A percentile compares a stretch with the other conserved stretches of the same genome.
Conservation (phyloP, 2,797 vertebrate species). For the Distichodus sexfasciatus region DNA sequence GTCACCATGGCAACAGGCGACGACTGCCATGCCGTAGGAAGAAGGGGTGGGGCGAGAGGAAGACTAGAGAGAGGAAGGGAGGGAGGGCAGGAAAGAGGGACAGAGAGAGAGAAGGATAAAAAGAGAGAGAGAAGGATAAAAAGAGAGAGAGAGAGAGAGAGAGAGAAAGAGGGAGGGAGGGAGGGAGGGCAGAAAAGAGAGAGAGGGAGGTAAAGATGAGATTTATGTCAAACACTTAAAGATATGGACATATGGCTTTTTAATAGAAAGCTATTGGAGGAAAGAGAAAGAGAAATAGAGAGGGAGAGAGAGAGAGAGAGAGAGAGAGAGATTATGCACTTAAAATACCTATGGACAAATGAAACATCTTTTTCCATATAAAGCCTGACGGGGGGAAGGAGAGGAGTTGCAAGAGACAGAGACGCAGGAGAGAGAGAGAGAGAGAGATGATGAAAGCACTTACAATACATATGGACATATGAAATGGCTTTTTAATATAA, state of each 20-base stretch:
- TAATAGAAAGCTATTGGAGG: no score
- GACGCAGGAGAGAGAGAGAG: no score
- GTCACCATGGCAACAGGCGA: constrained; percentile 70
- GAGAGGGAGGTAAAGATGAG: no score
- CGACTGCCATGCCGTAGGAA: constrained; percentile 36
- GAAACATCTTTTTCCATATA: not conserved
- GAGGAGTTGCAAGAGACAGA: not conserved
- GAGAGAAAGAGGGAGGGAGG: not conserved
- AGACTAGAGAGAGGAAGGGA: not conserved
- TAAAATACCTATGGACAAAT: not conserved
- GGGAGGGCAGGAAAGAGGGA: no score
- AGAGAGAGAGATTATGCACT: not conserved
- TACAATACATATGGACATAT: no score
- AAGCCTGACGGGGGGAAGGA: not conserved
- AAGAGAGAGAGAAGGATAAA: not conserved
- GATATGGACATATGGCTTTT: no score
- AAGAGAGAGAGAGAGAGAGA: not conserved
- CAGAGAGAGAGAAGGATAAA: not conserved
- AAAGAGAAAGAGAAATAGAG: not conserved
- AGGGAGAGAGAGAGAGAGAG: not conserved
- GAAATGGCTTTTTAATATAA: not conserved
- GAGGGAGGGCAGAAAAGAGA: not conserved
- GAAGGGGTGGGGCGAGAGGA: constrained; percentile 6
- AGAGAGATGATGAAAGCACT: no score
- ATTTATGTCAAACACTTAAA: no score